Percentiles rank a stretch among this genome's conserved stretches.
phyloP scores from a whole-genome alignment of 2,797 vertebrate species.

The Gorsachius magnificus region DNA sequence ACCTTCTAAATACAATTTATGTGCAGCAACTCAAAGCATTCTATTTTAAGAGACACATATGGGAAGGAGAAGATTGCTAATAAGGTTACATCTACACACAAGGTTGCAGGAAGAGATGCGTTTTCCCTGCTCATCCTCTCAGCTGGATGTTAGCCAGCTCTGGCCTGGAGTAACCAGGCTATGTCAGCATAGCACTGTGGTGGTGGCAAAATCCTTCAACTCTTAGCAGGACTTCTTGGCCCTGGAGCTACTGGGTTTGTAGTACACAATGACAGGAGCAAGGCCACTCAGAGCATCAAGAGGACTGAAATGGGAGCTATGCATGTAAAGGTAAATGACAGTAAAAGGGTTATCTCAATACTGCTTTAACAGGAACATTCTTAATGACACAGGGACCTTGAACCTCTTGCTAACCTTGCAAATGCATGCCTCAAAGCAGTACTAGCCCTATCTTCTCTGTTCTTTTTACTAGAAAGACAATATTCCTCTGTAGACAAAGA shows the following conservation, averaged over 20 bases:
- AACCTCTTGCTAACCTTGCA: neutral
- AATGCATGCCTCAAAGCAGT: neutral
- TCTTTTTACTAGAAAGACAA: neutral
- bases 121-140: neutral
- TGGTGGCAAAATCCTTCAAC: neutral
- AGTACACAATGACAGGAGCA: neutral
- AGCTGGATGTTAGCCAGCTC: neutral
- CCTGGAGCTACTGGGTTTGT: neutral
- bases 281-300: fast-evolving
- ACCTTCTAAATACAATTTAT: slow-evolving; percentile 43
- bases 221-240: neutral
- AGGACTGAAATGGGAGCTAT: fast-evolving
- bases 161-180: neutral
- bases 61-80: slow-evolving; percentile 6
- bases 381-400: neutral
- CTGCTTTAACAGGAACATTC: neutral
- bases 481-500: neutral
- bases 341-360: neutral
- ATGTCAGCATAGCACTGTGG: neutral
- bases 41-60: slow-evolving; percentile 41
- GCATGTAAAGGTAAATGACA: neutral
- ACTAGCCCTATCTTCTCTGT: neutral
- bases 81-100: slow-evolving; percentile 6
- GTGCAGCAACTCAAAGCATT: slow-evolving; percentile 12
- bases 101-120: neutral